Evolutionary conservation across 2,888 invertebrate genomes (phyloP), one percentile per base, ranked within the genome.

Genomic region (Archips xylosteana): DNA sequence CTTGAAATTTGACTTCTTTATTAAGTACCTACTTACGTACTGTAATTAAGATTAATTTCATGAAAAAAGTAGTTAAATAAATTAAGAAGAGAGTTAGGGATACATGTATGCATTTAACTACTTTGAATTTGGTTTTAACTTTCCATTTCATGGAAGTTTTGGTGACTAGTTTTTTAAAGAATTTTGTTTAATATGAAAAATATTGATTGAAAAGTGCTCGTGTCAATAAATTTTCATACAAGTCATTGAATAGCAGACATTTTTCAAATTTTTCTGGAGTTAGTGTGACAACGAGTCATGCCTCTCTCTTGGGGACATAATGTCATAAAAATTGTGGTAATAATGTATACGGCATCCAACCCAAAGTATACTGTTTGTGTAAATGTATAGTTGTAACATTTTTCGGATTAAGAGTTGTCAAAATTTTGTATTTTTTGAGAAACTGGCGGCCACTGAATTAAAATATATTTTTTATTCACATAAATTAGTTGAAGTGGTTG

Each of bases 401-500:
- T 77, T 80, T 78, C 76, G 74, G 65, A 67, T 75, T 74, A 75
- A 77, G 74, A 71, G 70, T 73, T 62, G 15, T 57, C 61, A 70
- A 64, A 67, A 23, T 47, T 72, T 72, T 70, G 62, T 63, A 76
- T 63, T 75, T 75, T 82, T 80, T 76, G 72, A 81, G 83, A 83
- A 83, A 83, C 85, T 86, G 78, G 76, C 85, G 85, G 88, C 89
- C 90, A 91, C 88, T 87, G 75, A 75, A 78, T 81, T 80, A 78
- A 80, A 66, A 54, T 23, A 78, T 78, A 74, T 74, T 75, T 77
- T 76, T 78, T 75, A 75, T 60, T 67, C 78, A 80, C 82, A 81
- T 78, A 67, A 78, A 78, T 85, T 82, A 86, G 83, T 85, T 83
- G 76, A 77, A 88, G 92, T 91, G 92, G 92, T 92, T 90, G 83